phyloP scores from a whole-genome alignment of 2,888 invertebrate genomes.

The Synergus umbraculus region DNA sequence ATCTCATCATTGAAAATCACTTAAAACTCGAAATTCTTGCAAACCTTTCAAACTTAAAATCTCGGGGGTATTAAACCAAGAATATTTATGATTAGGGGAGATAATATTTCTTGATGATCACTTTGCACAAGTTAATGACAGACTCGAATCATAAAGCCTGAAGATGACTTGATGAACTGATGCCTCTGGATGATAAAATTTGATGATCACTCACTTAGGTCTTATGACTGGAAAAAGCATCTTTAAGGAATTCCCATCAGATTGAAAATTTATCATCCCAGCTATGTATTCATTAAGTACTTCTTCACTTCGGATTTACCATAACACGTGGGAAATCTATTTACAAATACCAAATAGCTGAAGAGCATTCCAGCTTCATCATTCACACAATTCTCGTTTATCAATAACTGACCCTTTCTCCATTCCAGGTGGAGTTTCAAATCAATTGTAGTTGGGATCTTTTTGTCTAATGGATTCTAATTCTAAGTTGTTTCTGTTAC shows the following conservation, averaged over 20 bases:
- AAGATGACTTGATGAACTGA: slow-evolving; percentile 1
- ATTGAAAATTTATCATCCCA: slow-evolving; percentile 3
- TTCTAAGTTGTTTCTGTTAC: too few relatives aligned
- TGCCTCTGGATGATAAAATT: not conserved
- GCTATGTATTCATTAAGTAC: slow-evolving; percentile 4
- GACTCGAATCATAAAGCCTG: not conserved
- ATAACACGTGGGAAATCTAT: not conserved
- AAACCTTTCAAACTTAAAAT: not conserved
- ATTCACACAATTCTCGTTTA: not conserved
- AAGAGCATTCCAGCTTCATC: slow-evolving; percentile 14
- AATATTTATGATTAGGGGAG: not conserved
- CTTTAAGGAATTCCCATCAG: slow-evolving; percentile 1
- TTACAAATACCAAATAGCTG: not conserved
- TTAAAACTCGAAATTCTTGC: not conserved
- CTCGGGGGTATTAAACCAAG: not conserved
- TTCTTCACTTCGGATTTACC: not conserved
- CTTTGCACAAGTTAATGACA: slow-evolving; percentile 7
- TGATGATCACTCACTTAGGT: not conserved
- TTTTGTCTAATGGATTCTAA: too few relatives aligned
- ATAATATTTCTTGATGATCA: not conserved
- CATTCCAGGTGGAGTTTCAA: not conserved
- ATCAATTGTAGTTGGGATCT: not conserved
- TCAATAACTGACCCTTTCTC: not conserved
- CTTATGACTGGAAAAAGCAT: not conserved
- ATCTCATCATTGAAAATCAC: not conserved